phyloP scores from a whole-genome alignment of 2,888 invertebrate species.

The Labia minor region DNA sequence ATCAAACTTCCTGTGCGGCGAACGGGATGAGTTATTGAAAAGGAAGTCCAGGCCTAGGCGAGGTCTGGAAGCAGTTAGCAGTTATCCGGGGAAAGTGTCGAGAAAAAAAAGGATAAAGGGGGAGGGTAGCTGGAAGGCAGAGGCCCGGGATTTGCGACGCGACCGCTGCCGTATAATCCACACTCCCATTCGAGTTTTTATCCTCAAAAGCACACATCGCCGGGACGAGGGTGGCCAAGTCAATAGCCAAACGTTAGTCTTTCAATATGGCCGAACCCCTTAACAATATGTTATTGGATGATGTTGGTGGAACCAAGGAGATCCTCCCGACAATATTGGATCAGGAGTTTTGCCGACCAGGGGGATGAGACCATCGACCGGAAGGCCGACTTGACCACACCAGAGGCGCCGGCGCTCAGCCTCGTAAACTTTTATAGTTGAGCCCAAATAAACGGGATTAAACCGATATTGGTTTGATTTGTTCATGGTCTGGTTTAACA shows the following conservation, averaged over 20 bases:
- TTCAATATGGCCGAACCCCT: slow-evolving; percentile 24
- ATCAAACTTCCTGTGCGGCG: background rate
- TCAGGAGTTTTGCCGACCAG: slow-evolving; percentile 20
- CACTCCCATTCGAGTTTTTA: background rate
- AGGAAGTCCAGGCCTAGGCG: background rate
- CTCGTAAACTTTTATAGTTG: background rate
- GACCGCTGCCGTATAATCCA: background rate
- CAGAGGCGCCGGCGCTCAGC: background rate
- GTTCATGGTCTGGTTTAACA: background rate
- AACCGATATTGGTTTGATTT: background rate
- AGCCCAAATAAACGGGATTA: background rate
- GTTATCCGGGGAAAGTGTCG: background rate
- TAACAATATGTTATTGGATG: slow-evolving; percentile 26
- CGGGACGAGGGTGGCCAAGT: slow-evolving; percentile 7
- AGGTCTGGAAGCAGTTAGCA: background rate
- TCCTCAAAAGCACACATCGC: background rate
- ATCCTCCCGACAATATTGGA: slow-evolving; percentile 25
- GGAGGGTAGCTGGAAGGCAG: background rate
- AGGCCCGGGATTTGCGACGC: background rate
- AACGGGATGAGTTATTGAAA: background rate
- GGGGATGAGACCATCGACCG: slow-evolving; percentile 18
- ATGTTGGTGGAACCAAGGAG: slow-evolving; percentile 21
- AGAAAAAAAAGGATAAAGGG: background rate
- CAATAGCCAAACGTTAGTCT: slow-evolving; percentile 15
- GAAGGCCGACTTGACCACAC: slow-evolving; percentile 3